Evolutionary conservation across 2,888 invertebrate genomes (phyloP), one percentile per base, ranked within the genome.

Genomic region (Apodemia hepburni): DNA sequence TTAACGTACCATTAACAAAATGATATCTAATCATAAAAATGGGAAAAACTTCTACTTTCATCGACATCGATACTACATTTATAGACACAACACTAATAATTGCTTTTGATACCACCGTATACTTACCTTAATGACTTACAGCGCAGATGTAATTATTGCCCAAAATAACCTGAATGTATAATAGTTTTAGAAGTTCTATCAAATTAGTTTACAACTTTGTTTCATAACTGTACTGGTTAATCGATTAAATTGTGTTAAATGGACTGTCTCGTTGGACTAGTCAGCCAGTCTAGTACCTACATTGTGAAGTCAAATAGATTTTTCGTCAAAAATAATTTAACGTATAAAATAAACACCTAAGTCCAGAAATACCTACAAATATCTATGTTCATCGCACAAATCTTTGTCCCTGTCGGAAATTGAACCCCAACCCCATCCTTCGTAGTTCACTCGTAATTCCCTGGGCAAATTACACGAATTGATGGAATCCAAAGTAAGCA

Each of bases 101-200:
- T 57, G 54, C 54, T 57, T 57, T 57, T 29, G 54, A 57, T 57
- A 57, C 54, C 15, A 29, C 54, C 54, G 54, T 57, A 57, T 57
- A 57, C 54, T 57, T 57, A 57, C 54, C 54, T 57, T 57, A 57
- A 57, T 57, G 54, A 29, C 27, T 57, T 57, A 57, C 29, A 57
- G 29, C 54, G 54, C 54, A 57, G 54, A 57, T 57, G 54, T 57
- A 57, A 57, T 57, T 57, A 57, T 57, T 57, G 27, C 54, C 54
- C 54, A 29, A 57, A 57, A 57, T 57, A 57, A 57, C 54, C 22
- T 57, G 54, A 57, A 57, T 27, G 54, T 57, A 57, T 57, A 57
- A 57, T 57, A 57, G 54, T 57, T 57, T 57, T 57, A 57, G 54
- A n/a, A 57, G 29, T 57, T 57, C 27, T 57, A 57, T 47, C 45